Evolutionary conservation across 64 coral and sea anemone species (phyloP).

Genomic region (Stylophora pistillata): DNA sequence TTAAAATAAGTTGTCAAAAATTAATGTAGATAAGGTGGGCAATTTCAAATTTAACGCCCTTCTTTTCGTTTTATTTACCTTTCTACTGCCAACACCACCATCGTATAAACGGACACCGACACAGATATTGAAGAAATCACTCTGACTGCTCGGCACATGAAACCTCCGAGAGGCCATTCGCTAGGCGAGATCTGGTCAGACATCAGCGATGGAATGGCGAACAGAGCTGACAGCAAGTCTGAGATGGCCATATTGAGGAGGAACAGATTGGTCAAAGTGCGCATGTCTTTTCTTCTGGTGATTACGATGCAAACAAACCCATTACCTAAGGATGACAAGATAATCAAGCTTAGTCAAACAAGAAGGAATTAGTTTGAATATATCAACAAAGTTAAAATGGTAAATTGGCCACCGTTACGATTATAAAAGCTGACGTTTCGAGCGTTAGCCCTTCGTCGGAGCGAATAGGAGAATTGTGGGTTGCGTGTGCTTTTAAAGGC

Average conservation of each 20-base stretch:
- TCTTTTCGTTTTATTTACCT: conserved; percentile 41
- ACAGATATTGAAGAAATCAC: conserved; percentile 62
- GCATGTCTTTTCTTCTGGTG: conserved; percentile 78
- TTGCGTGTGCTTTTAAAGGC: too few relatives aligned
- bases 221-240: conserved; percentile 68
- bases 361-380: too few relatives aligned
- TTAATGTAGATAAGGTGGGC: too few relatives aligned
- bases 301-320: conserved; percentile 81
- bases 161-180: conserved; percentile 66
- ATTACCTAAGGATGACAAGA: conserved; percentile 47
- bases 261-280: conserved; percentile 82
- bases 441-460: too few relatives aligned
- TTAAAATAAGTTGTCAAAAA: too few relatives aligned
- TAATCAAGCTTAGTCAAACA: background rate
- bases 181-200: conserved; percentile 20
- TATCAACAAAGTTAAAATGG: too few relatives aligned
- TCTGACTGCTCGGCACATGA: conserved; percentile 34
- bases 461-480: too few relatives aligned
- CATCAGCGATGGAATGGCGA: conserved; percentile 52
- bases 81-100: conserved; percentile 81
- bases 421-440: too few relatives aligned
- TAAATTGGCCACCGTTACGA: too few relatives aligned
- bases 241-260: conserved; percentile 77
- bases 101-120: conserved; percentile 78
- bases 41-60: background rate